Evolutionary conservation across 2,797 vertebrate species (phyloP).

Genomic region (Denticeps clupeoides): DNA sequence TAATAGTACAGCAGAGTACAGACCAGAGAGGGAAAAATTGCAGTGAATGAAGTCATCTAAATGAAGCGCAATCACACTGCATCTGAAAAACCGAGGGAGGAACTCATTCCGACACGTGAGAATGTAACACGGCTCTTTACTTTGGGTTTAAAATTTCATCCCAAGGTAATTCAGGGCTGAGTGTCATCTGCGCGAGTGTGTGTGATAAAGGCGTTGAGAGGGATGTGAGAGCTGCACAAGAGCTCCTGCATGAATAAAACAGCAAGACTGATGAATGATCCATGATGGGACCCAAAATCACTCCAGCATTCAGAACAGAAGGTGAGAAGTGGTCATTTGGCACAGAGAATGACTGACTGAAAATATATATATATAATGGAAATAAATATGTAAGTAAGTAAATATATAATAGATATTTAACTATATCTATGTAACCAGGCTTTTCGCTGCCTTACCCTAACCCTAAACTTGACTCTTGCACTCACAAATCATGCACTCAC

Average conservation of each 20-base stretch:
- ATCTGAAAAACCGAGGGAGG: slow-evolving; percentile 2
- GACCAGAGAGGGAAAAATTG: too few species aligned
- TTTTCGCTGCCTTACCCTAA: too few species aligned
- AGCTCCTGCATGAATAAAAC: slow-evolving; percentile 36
- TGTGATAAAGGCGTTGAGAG: slow-evolving; percentile 2
- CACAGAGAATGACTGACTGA: too few species aligned
- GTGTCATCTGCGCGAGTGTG: slow-evolving; percentile 18
- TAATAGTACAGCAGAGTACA: too few species aligned
- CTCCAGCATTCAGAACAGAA: slow-evolving; percentile 5
- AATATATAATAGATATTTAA: too few species aligned
- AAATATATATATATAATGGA: too few species aligned
- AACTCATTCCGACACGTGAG: slow-evolving; percentile 5
- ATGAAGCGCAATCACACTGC: too few species aligned
- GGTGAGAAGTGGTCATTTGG: slow-evolving; percentile 13
- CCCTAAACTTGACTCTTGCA: too few species aligned
- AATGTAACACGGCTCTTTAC: slow-evolving; percentile 14
- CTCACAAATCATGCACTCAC: too few species aligned
- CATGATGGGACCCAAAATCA: slow-evolving; percentile 12
- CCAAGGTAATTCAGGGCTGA: slow-evolving; percentile 14
- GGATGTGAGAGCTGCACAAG: background rate
- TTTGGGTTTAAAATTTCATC: slow-evolving; percentile 18
- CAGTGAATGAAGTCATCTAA: too few species aligned
- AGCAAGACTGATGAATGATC: slow-evolving; percentile 23
- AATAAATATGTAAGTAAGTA: too few species aligned
- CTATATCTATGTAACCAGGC: too few species aligned